Percentiles rank a stretch among this genome's conserved stretches.
These are phyloP conservation scores for Dinocampus coccinellae DNA, from an alignment of 2,888 invertebrate species.

Conservation along the genomic window DNA sequence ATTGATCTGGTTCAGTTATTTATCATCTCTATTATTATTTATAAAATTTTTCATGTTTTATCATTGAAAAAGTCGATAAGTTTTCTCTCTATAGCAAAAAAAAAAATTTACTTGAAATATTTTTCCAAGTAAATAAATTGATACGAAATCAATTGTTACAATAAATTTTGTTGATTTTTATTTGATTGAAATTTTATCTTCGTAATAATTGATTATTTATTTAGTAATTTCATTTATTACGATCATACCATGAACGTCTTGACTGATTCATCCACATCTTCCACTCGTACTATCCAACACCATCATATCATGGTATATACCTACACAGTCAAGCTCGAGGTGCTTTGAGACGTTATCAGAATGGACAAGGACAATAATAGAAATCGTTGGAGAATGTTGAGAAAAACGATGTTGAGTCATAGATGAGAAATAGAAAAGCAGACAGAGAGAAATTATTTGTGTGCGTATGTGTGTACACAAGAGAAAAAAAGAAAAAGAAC, in stretches of 20 bases:
- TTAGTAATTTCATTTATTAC: constrained; percentile 34
- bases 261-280: constrained; percentile 24
- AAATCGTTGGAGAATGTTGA: constrained; percentile 48
- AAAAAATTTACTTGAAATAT: too few species aligned
- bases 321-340: constrained; percentile 12
- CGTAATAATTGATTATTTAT: background rate
- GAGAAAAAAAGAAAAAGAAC: background rate
- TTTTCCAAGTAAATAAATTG: too few species aligned
- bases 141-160: too few species aligned
- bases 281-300: background rate
- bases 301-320: background rate
- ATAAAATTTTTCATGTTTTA: too few species aligned
- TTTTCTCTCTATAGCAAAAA: too few species aligned
- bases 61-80: too few species aligned
- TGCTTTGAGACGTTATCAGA: constrained; percentile 14
- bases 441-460: background rate
- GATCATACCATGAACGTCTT: constrained; percentile 19
- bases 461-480: too few species aligned
- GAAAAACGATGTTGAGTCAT: constrained; percentile 37
- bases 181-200: background rate
- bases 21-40: too few species aligned
- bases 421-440: too few species aligned
- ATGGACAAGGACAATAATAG: constrained; percentile 31
- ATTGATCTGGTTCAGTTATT: constrained; percentile 39
- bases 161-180: background rate